Percentiles rank a stretch among this genome's conserved stretches.
Conservation (phyloP, 2,113 vertebrate species). For the Rafetus swinhoei region DNA sequence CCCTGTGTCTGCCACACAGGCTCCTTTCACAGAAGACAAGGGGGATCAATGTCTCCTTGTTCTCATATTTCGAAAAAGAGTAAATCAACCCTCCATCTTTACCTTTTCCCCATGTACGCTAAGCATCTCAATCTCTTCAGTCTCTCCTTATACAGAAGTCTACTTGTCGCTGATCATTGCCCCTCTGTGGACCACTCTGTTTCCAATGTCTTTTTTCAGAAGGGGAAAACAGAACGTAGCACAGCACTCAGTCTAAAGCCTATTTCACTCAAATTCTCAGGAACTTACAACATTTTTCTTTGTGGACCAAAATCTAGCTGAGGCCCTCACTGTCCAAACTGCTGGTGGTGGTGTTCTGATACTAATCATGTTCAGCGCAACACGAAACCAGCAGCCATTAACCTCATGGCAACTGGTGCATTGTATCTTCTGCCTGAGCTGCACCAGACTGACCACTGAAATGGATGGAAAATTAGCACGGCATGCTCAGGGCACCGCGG, state of each 20-base stretch:
- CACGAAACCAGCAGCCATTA: background rate
- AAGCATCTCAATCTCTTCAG: background rate
- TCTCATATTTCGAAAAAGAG: background rate
- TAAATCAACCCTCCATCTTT: background rate
- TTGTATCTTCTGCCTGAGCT: background rate
- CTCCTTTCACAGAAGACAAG: background rate
- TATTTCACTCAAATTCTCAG: background rate
- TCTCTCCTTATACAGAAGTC: background rate
- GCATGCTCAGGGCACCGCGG: background rate
- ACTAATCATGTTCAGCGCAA: background rate
- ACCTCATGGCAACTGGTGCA: background rate
- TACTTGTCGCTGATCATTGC: background rate
- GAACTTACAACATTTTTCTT: background rate
- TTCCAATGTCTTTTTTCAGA: background rate
- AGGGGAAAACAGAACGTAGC: background rate
- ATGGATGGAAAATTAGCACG: background rate
- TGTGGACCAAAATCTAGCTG: background rate
- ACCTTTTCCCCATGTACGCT: background rate
- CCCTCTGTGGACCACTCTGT: background rate
- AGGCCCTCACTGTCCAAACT: background rate
- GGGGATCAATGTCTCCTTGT: background rate
- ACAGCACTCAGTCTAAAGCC: background rate
- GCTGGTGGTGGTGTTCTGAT: background rate
- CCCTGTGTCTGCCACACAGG: background rate
- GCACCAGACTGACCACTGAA: background rate